phyloP scores from a whole-genome alignment of 2,888 invertebrate species.

The Drosophila dives region DNA sequence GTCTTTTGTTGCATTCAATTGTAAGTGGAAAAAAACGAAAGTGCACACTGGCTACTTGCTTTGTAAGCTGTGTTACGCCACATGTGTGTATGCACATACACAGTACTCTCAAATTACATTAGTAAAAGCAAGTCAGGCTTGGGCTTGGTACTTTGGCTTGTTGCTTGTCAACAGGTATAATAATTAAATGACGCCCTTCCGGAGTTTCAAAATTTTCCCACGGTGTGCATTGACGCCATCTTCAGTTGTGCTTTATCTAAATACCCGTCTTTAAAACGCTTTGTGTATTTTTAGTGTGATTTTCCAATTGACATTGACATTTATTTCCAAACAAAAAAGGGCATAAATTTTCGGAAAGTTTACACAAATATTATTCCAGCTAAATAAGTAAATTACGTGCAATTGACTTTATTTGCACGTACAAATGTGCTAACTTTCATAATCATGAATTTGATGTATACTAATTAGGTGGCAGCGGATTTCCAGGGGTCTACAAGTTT shows the following conservation, averaged over 20 bases:
- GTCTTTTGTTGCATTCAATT: slow-evolving; percentile 47
- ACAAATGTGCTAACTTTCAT: not conserved
- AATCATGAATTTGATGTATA: not conserved
- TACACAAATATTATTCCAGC: not conserved
- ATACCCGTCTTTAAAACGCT: slow-evolving; percentile 3
- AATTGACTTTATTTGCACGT: not conserved
- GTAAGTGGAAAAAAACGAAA: slow-evolving; percentile 66
- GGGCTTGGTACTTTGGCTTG: slow-evolving; percentile 3
- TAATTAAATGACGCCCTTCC: slow-evolving; percentile 72
- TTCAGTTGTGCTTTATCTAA: not conserved
- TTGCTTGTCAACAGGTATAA: slow-evolving; percentile 26
- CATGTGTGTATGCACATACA: slow-evolving; percentile 14
- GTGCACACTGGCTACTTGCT: slow-evolving; percentile 46
- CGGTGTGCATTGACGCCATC: slow-evolving; percentile 58
- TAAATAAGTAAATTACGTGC: not conserved
- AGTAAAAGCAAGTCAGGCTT: slow-evolving; percentile 21
- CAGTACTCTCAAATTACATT: slow-evolving; percentile 55
- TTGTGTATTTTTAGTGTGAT: slow-evolving; percentile 1
- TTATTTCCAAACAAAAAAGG: slow-evolving; percentile 6
- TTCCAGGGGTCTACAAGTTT: not conserved
- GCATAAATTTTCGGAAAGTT: not conserved
- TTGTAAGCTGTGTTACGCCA: slow-evolving; percentile 55
- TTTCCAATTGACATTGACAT: slow-evolving; percentile 52
- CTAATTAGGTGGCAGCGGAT: not conserved
- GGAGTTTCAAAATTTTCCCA: slow-evolving; percentile 56